Conservation (phyloP, 35 echinoderm and acorn worm species). For the Anneissia japonica region DNA sequence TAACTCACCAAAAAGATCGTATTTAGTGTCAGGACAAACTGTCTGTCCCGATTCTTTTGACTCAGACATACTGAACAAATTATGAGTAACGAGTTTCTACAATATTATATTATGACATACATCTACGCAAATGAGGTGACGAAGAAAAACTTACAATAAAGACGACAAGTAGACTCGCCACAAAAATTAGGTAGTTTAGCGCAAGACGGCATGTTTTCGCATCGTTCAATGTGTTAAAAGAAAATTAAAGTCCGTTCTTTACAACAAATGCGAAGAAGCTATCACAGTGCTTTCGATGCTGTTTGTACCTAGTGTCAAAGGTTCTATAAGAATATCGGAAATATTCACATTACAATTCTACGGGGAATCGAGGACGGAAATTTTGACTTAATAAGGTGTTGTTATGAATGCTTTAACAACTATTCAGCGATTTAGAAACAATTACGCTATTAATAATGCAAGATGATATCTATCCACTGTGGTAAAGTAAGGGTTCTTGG, state of each 20-base stretch:
- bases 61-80: background rate
- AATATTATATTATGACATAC: background rate
- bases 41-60: background rate
- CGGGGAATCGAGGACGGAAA: background rate
- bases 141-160: background rate
- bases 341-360: background rate
- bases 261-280: background rate
- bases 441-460: background rate
- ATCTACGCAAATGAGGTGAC: background rate
- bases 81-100: background rate
- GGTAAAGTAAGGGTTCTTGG: too few species aligned
- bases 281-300: background rate
- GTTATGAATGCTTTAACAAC: background rate
- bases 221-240: background rate
- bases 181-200: background rate
- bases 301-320: background rate
- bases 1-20: background rate
- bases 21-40: background rate
- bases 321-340: background rate
- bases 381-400: background rate
- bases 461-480: too few species aligned
- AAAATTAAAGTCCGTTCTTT: background rate
- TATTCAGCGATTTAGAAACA: background rate
- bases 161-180: background rate
- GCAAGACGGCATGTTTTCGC: background rate